Evolutionary conservation across 2,797 vertebrate genomes (phyloP), one percentile per base, ranked within the genome.

Genomic region (Orientallactaga sibirica): DNA sequence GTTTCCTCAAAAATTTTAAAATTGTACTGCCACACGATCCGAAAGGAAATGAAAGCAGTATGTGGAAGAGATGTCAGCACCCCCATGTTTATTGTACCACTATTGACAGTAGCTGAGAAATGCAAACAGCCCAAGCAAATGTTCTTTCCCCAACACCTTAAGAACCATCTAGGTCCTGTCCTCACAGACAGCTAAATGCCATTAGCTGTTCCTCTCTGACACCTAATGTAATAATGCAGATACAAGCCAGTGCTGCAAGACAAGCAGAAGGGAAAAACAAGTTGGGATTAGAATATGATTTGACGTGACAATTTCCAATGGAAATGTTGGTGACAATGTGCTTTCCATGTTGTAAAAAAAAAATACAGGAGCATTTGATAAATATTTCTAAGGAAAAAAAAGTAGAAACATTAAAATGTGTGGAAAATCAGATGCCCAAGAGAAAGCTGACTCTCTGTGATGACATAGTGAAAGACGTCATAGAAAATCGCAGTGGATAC

Each of bases 191-290:
- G 62, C 41, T 92, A 96, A 95, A 61, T 89, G 83, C 58, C 92
- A 87, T 86, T 95, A 96, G 89, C 61, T 15, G 8, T 24, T 82
- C 93, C 89, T 84, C 67, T 93, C 66, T 0, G 7, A 96, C 29
- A 95, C 81, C 86, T 91, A 86, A 92, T 66, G 81, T 76, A 70
- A 91, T 68, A 93, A 94, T 37, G 96, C 93, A 97, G 95, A 96
- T 22, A 96, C 11, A 90, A 96, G 93, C 78, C 86, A 95, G 77
- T 94, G 96, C 94, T 88, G 29, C 64, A 85, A 90, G 61, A 76
- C 25, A 94, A 96, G 66, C 73, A 88, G 58, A 83, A 93, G 41
- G 22, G 76, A 95, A 92, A 86, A 91, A 95, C 29, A 80, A 88
- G 86, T 76, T 55, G 41, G 55, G 55, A 58, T 58, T 16, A 14